Percentiles rank a stretch among this genome's conserved stretches.
These are phyloP conservation scores for Drosophila navojoa DNA, from an alignment of 1,140 invertebrate genomes.

Conservation along the genomic window DNA sequence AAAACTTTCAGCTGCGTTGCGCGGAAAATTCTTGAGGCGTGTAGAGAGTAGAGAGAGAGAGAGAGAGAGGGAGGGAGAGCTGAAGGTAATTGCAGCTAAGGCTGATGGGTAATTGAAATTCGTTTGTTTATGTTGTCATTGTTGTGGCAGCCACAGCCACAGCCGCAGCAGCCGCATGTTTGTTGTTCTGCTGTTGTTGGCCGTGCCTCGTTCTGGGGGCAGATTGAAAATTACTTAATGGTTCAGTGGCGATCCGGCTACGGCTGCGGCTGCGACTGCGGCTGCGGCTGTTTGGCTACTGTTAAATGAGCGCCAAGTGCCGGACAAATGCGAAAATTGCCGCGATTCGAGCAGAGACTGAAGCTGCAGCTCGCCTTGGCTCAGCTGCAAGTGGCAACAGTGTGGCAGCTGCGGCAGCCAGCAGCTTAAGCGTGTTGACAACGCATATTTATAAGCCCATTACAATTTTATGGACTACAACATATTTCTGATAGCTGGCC, in stretches of 20 bases:
- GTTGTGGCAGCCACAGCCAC: slow-evolving; percentile 49
- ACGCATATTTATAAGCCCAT: slow-evolving; percentile 7
- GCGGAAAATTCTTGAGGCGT: slow-evolving; percentile 42
- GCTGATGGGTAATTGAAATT: slow-evolving; percentile 75
- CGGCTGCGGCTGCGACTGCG: slow-evolving; percentile 31
- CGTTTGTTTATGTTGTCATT: slow-evolving; percentile 81
- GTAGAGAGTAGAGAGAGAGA: background rate
- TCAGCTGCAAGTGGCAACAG: slow-evolving; percentile 5
- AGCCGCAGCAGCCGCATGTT: slow-evolving; percentile 5
- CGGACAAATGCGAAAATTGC: slow-evolving; percentile 74
- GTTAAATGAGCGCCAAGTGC: slow-evolving; percentile 71
- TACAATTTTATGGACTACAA: background rate
- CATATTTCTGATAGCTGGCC: slow-evolving; percentile 8
- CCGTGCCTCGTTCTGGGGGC: slow-evolving; percentile 31
- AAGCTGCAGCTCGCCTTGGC: background rate
- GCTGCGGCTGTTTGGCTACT: slow-evolving; percentile 48
- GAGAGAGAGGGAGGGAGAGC: slow-evolving; percentile 1
- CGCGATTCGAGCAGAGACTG: background rate
- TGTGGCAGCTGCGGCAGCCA: background rate
- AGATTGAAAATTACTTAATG: slow-evolving; percentile 83
- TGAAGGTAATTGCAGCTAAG: slow-evolving; percentile 63
- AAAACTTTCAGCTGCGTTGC: slow-evolving; percentile 51
- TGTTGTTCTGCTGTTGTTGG: slow-evolving; percentile 21
- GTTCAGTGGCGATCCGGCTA: slow-evolving; percentile 74
- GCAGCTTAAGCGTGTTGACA: background rate